Base-by-base conservation (phyloP, 2,797 vertebrate genomes). In the Pteronotus mesoamericanus region DNA sequence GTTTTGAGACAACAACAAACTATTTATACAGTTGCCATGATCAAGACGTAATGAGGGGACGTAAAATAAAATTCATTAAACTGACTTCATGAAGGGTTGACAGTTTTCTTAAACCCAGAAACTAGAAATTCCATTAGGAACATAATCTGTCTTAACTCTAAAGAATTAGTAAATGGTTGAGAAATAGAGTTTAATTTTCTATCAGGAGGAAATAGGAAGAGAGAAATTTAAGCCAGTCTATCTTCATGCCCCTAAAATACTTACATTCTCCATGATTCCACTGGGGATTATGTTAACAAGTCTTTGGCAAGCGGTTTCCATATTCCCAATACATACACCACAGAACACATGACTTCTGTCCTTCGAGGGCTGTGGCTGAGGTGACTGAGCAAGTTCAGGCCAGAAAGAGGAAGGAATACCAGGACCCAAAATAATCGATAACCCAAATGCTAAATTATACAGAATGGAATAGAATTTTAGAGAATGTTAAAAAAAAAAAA, bases 1-100 rank as follows among this genome's bases (percentile, higher is more conserved):
- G 44, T 75, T 84, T 94, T 74, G 48, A 93, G 86, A 42, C 82
- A 94, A 59, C 37, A 87, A 74, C 26, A 79, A 39, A 61, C 37
- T 75, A 74, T 90, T 93, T 93, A 48, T 80, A 84, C 82, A 42
- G 14, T 57, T 57, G 57, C 75, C 77, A 57, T 86, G 69, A 90
- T 64, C 59, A 72, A 74, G 46, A 74, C 29, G 8, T 59, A 92
- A 82, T 32, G 74, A 61, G 55, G 19, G 6, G 10, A 96, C 21
- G 37, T 72, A 79, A 59, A 94, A 92, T 34, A 57, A 61, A 88
- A 89, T 61, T 89, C 69, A 66, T 34, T 86, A 78, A 94, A 66
- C 69, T 72, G 29, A 59, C 29, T 78, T 86, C 34, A 32, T 21
- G 55, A 72, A 68, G 9, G 9, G 48, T 57, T 59, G 74, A 84